Base-by-base conservation (phyloP, 2,888 invertebrate species). In the Synanthedon myopaeformis region DNA sequence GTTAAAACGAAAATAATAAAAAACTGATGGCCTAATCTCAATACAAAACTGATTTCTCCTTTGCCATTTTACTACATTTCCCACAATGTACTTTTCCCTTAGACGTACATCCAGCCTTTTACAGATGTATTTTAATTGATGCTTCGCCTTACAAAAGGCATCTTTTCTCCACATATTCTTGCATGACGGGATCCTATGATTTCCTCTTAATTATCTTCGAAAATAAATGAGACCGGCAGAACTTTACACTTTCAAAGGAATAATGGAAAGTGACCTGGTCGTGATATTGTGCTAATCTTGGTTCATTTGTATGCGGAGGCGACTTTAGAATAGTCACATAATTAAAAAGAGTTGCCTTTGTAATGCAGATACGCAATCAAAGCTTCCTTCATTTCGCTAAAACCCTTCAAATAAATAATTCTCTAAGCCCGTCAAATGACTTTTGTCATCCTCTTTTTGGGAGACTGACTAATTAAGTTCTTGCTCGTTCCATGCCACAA, bases 301-400 rank as follows among this genome's bases (percentile, higher is more conserved):
- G 58, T 73, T 79, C 76, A 79, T 80, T 80, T 76, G 72, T 77
- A 79, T 80, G 78, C 79, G 65, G 69, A 65, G 63, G 64, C 59
- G 67, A 71, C 72, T 67, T 67, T 64, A 65, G 67, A 78, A 78
- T 77, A 76, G 79, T 75, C 76, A 69, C 70, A 74, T 80, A 79
- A 81, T 81, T 81, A 79, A 81, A 79, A 81, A 79, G 76, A 79
- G 72, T 73, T 61, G 63, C 72, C 80, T 81, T 81, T 81, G 78
- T 78, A 59, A 81, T 81, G 80, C 76, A 79, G 79, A 81, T 81
- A 67, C 67, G 68, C 75, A 77, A 77, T 77, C 77, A 75, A 64
- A 70, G 66, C 65, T 59, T 56, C 54, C 62, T 66, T 65, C 69
- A 70, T 70, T 71, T 61, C 60, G 62, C 56, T 63, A 59, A 61